phyloP scores from a whole-genome alignment of 2,797 vertebrate genomes.

The Dallia pectoralis region DNA sequence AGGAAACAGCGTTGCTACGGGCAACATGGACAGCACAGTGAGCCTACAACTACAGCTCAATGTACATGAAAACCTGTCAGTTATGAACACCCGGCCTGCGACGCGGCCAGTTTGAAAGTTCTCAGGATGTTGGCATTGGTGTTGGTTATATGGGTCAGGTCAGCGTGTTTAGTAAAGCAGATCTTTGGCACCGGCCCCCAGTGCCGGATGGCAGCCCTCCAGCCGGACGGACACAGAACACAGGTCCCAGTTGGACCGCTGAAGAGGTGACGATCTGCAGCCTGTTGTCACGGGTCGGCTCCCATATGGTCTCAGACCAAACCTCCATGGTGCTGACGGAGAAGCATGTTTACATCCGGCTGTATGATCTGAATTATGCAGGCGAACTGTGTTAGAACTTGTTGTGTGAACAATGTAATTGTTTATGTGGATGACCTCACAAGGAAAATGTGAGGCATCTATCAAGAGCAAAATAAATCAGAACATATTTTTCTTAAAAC shows the following conservation, averaged over 20 bases:
- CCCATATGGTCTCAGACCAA: slow-evolving; percentile 52
- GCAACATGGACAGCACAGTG: background rate
- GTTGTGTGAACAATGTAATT: no score
- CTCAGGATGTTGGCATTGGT: background rate
- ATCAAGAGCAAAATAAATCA: no score
- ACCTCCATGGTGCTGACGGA: slow-evolving; percentile 33
- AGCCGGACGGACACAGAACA: slow-evolving; percentile 54
- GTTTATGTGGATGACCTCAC: no score
- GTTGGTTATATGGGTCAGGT: slow-evolving; percentile 58
- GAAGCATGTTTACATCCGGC: slow-evolving; percentile 35
- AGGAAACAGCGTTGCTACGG: background rate
- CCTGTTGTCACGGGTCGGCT: slow-evolving; percentile 41
- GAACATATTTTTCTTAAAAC: no score
- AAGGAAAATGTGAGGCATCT: no score
- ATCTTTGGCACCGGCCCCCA: slow-evolving; percentile 56
- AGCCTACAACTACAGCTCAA: slow-evolving; percentile 1
- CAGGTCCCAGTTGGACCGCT: slow-evolving; percentile 32
- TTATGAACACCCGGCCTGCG: no score
- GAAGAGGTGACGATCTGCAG: slow-evolving; percentile 48
- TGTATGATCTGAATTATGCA: background rate
- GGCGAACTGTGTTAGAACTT: no score
- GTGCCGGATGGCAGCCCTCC: slow-evolving; percentile 56
- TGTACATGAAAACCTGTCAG: slow-evolving; percentile 2
- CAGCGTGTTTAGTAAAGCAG: slow-evolving; percentile 47
- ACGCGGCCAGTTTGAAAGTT: background rate